Evolutionary conservation across 2,113 vertebrate species (phyloP).

Genomic region (Sceloporus undulatus): DNA sequence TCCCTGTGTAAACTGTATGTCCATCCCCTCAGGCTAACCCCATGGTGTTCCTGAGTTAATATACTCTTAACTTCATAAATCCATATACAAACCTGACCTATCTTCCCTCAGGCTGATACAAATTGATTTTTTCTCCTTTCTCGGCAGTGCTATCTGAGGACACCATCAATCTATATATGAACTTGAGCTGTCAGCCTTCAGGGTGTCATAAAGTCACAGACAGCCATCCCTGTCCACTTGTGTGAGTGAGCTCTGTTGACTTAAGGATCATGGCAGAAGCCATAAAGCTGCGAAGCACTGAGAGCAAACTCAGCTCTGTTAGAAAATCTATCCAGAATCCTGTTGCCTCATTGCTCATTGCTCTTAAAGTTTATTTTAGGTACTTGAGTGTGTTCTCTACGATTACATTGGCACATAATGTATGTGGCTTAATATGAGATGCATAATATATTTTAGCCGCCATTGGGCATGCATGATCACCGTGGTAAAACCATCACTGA

Average conservation of each 20-base stretch:
- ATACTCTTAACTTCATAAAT: slow-evolving; percentile 51
- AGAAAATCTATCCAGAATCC: background rate
- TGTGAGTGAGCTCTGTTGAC: slow-evolving; percentile 14
- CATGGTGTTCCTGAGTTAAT: slow-evolving; percentile 42
- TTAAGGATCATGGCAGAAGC: background rate
- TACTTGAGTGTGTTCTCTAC: background rate
- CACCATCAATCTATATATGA: slow-evolving; percentile 53
- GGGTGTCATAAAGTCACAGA: slow-evolving; percentile 21
- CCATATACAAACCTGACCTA: slow-evolving; percentile 29
- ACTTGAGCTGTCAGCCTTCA: slow-evolving; percentile 42
- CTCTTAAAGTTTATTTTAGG: background rate
- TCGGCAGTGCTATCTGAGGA: slow-evolving; percentile 24
- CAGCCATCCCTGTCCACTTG: background rate
- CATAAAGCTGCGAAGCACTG: slow-evolving; percentile 7
- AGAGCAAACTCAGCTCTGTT: background rate
- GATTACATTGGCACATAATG: slow-evolving; percentile 6
- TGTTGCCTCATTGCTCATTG: background rate
- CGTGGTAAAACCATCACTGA: background rate
- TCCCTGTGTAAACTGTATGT: background rate
- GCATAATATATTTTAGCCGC: background rate
- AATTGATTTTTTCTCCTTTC: slow-evolving; percentile 29
- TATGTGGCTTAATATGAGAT: background rate
- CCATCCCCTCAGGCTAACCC: background rate
- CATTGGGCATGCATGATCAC: background rate
- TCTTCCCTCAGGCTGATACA: slow-evolving; percentile 37